These are phyloP conservation scores for Cyclophora albipunctata DNA, from an alignment of 2,888 invertebrate species.

Conservation along the genomic window DNA sequence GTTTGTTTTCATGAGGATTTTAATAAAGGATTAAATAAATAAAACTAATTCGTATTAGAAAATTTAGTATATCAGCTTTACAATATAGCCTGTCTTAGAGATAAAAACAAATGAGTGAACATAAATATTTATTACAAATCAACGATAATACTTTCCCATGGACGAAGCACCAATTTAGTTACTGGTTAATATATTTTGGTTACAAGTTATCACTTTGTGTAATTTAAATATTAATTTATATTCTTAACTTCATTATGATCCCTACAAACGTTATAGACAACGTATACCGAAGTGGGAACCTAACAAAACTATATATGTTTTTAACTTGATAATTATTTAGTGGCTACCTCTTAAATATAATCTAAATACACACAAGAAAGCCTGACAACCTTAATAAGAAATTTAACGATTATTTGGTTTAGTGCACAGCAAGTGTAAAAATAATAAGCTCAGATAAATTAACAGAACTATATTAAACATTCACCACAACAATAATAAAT, in stretches of 20 bases:
- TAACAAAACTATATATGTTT: background rate
- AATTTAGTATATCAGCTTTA: slow-evolving; percentile 68
- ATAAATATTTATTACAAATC: slow-evolving; percentile 50
- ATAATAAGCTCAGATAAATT: slow-evolving; percentile 33
- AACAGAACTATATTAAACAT: slow-evolving; percentile 26
- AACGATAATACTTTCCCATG: slow-evolving; percentile 51
- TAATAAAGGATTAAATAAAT: slow-evolving; percentile 24
- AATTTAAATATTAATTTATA: slow-evolving; percentile 1
- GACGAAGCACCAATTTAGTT: slow-evolving; percentile 47
- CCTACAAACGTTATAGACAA: slow-evolving; percentile 5
- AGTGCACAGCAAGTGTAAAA: slow-evolving; percentile 55
- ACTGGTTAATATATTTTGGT: slow-evolving; percentile 7
- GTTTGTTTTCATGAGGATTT: too few species aligned
- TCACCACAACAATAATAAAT: slow-evolving; percentile 11
- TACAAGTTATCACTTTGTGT: slow-evolving; percentile 20
- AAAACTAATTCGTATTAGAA: slow-evolving; percentile 55
- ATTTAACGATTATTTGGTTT: slow-evolving; percentile 62
- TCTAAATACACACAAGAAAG: slow-evolving; percentile 42
- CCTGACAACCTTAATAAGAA: slow-evolving; percentile 42
- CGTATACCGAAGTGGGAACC: slow-evolving; percentile 13
- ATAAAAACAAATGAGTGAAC: slow-evolving; percentile 53
- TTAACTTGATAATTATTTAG: slow-evolving; percentile 17
- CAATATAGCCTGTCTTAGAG: slow-evolving; percentile 54
- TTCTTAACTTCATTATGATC: background rate
- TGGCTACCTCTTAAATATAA: slow-evolving; percentile 17